These are phyloP conservation scores for Anomalospiza imberbis DNA, from an alignment of 2,797 vertebrate genomes.

Conservation along the genomic window DNA sequence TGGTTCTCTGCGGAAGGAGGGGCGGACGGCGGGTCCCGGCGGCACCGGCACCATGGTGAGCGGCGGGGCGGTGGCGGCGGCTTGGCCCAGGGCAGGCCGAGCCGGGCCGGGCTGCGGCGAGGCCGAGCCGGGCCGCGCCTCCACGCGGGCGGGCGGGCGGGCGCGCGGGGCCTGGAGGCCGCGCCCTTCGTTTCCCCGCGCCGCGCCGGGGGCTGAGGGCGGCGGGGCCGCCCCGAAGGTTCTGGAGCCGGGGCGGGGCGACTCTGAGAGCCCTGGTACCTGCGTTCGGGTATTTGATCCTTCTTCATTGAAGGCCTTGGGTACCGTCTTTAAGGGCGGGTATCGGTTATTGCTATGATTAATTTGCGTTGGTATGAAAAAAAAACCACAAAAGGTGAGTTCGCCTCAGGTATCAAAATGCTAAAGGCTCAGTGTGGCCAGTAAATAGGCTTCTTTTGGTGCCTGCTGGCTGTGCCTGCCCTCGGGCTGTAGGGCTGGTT, in stretches of 20 bases:
- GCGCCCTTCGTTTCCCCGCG: not conserved
- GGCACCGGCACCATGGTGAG: not conserved
- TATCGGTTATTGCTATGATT: accelerated
- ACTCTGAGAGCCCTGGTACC: accelerated
- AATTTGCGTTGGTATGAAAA: too few relatives aligned
- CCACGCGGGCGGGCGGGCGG: not conserved
- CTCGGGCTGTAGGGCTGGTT: accelerated
- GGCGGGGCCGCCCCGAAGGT: not conserved
- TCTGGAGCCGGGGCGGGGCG: not conserved
- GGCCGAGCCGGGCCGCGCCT: not conserved
- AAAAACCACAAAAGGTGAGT: accelerated
- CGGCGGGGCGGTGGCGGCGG: not conserved
- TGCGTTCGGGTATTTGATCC: accelerated
- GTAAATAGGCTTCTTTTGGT: accelerated
- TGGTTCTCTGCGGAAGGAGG: not conserved
- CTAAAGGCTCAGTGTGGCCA: accelerated
- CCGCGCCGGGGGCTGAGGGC: not conserved
- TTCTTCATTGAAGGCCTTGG: accelerated
- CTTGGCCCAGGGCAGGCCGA: not conserved
- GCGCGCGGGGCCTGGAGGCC: not conserved
- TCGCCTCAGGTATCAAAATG: accelerated
- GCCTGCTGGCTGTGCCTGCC: too few relatives aligned
- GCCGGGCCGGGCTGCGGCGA: not conserved
- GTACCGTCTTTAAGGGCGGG: accelerated
- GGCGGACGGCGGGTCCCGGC: not conserved